Conservation (phyloP, 2,888 invertebrate genomes). For the Deilephila elpenor region DNA sequence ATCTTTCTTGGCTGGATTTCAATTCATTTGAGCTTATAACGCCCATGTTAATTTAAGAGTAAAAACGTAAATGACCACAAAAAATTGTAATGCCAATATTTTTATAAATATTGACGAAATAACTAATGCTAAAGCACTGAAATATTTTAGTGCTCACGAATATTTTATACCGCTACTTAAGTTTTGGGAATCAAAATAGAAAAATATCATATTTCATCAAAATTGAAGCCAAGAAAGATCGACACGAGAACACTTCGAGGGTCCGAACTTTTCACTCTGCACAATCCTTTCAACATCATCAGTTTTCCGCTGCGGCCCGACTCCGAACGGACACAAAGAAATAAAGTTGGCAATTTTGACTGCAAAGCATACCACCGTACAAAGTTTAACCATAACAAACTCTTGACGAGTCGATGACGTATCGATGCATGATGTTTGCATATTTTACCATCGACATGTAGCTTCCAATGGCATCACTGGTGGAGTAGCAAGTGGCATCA, state of each 20-base stretch:
- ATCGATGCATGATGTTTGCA: neutral
- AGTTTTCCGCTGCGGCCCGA: neutral
- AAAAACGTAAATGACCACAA: neutral
- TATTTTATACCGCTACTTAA: neutral
- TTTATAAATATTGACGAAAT: neutral
- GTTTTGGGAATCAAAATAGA: neutral
- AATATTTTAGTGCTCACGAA: neutral
- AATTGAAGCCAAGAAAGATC: constrained; percentile 23
- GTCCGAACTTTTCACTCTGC: neutral
- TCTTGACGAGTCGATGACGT: neutral
- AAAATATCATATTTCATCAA: neutral
- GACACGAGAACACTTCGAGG: constrained; percentile 8
- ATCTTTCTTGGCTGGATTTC: constrained; percentile 15
- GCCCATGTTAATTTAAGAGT: neutral
- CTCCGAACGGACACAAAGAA: neutral
- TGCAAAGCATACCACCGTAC: constrained; percentile 26
- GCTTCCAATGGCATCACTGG: neutral
- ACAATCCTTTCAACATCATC: neutral
- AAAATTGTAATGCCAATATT: neutral
- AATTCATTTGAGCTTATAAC: constrained; percentile 2
- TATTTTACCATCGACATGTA: neutral
- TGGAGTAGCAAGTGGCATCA: neutral
- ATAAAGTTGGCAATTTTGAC: constrained; percentile 13
- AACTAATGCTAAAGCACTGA: neutral
- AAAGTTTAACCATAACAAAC: neutral